Evolutionary conservation across 2,888 invertebrate genomes (phyloP).

Genomic region (Stenichneumon culpator): DNA sequence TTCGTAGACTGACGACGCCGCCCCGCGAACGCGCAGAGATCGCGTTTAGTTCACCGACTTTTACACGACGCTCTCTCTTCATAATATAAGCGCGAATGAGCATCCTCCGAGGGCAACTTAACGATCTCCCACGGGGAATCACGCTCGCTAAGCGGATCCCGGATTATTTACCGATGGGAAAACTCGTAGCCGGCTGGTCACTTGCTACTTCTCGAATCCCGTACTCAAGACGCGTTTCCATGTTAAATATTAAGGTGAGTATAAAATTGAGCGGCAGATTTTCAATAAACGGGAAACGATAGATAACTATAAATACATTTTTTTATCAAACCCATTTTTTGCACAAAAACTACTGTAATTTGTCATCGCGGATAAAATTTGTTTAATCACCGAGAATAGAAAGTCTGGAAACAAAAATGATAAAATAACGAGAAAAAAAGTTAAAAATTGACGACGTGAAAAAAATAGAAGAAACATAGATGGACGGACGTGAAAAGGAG

Average conservation of each 20-base stretch:
- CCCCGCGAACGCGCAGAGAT: conserved; percentile 1
- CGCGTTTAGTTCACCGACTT: conserved; percentile 14
- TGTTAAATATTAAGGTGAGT: neutral
- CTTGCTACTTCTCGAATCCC: neutral
- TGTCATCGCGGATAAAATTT: neutral
- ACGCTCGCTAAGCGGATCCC: neutral
- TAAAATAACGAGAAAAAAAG: neutral
- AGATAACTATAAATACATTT: too few species aligned
- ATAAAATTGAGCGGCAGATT: neutral
- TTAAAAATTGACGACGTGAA: neutral
- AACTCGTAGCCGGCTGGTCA: neutral
- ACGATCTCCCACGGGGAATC: conserved; percentile 32
- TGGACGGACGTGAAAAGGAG: neutral
- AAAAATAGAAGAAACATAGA: neutral
- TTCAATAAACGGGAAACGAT: neutral
- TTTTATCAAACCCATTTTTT: neutral
- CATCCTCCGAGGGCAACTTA: conserved; percentile 1
- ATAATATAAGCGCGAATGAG: conserved; percentile 27
- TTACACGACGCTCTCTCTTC: conserved; percentile 10
- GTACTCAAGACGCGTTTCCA: neutral
- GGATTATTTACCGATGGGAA: conserved; percentile 11
- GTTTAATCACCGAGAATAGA: neutral
- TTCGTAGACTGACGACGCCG: conserved; percentile 22
- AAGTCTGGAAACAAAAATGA: neutral
- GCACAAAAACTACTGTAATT: neutral